phyloP scores from a whole-genome alignment of 2,113 vertebrate genomes.

The Aleadryas rufinucha region DNA sequence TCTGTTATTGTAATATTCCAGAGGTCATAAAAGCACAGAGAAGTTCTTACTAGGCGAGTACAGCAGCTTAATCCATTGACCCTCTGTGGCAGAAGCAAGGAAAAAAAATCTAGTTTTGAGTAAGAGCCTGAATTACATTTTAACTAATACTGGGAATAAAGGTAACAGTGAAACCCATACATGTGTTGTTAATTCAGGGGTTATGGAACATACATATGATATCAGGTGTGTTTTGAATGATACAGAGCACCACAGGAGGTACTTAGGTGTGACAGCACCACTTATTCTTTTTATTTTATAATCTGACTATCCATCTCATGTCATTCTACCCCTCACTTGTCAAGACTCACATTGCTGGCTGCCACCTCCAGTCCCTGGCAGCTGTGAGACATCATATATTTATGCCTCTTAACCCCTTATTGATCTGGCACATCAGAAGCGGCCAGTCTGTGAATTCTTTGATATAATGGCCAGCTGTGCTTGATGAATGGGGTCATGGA shows the following conservation, averaged over 20 bases:
- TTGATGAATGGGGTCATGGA: background rate
- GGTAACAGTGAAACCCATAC: background rate
- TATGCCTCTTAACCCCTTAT: background rate
- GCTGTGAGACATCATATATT: background rate
- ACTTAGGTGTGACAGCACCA: background rate
- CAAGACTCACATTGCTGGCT: background rate
- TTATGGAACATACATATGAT: background rate
- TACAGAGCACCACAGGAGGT: background rate
- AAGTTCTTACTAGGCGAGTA: accelerated
- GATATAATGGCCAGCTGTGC: background rate
- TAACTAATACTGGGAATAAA: background rate
- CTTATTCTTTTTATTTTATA: background rate
- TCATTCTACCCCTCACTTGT: background rate
- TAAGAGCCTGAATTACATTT: background rate
- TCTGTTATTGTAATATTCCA: background rate
- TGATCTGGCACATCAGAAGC: background rate
- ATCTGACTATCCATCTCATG: background rate
- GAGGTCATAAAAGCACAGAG: background rate
- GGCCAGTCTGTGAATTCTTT: background rate
- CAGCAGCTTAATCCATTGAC: background rate
- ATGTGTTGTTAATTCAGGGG: background rate
- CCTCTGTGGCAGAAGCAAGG: background rate
- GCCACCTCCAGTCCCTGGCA: background rate
- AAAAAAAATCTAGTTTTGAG: background rate
- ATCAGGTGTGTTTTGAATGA: background rate